A percentile compares a stretch with the other conserved stretches of the same genome.
phyloP scores from a whole-genome alignment of 2,888 invertebrate species.

The Antheraea yamamai region DNA sequence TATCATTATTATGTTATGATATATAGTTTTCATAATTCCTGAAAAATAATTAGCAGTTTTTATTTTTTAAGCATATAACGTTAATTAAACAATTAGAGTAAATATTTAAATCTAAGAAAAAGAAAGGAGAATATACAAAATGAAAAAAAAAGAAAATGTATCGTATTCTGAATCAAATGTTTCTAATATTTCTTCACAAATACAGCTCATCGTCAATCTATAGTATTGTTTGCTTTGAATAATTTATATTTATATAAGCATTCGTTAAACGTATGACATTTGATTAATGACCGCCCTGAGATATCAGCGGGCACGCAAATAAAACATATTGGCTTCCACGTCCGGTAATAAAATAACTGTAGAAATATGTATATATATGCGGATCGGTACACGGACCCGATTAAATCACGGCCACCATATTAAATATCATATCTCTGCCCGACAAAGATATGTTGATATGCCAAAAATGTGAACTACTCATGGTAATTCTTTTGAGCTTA shows the following conservation, averaged over 20 bases:
- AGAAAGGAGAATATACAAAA: neutral
- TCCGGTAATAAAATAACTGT: slow-evolving; percentile 4
- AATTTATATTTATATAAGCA: slow-evolving; percentile 1
- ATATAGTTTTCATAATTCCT: too few species aligned
- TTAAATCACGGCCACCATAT: neutral
- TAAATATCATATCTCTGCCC: neutral
- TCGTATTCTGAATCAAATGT: neutral
- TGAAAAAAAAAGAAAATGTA: neutral
- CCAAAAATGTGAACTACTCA: neutral
- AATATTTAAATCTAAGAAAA: neutral
- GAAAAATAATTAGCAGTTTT: too few species aligned
- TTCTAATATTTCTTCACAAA: neutral
- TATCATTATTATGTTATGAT: too few species aligned
- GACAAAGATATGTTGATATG: neutral
- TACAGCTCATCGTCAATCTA: neutral
- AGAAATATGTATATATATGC: neutral
- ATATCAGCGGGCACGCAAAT: slow-evolving; percentile 11
- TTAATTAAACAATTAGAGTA: neutral
- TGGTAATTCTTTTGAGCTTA: neutral
- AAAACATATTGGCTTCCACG: slow-evolving; percentile 11
- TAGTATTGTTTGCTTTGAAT: slow-evolving; percentile 7
- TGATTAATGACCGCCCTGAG: slow-evolving; percentile 13
- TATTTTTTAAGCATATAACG: too few species aligned
- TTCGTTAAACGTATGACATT: slow-evolving; percentile 4
- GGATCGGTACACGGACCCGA: neutral